Conservation (phyloP, 2,888 invertebrate species). For the Notodonta ziczac region DNA sequence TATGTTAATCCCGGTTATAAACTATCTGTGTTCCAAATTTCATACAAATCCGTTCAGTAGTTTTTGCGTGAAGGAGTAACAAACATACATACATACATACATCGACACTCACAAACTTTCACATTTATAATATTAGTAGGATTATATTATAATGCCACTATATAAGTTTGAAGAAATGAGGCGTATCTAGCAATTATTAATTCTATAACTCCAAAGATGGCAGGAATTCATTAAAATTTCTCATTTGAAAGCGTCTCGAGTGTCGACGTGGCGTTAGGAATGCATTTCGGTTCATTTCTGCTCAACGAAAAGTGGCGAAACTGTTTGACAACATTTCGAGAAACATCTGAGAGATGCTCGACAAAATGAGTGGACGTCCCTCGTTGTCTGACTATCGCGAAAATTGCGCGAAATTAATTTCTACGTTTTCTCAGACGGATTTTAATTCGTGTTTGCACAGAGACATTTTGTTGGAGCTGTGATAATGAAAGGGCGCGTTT, state of each 20-base stretch:
- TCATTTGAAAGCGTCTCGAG: constrained; percentile 53
- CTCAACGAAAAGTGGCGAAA: constrained; percentile 10
- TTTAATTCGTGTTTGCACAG: neutral
- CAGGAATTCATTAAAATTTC: constrained; percentile 67
- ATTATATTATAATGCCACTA: too few relatives aligned
- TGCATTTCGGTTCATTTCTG: constrained; percentile 33
- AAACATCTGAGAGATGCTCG: neutral
- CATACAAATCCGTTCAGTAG: too few relatives aligned
- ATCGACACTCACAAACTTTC: too few relatives aligned
- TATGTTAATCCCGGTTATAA: too few relatives aligned
- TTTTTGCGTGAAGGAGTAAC: too few relatives aligned
- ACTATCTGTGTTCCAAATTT: too few relatives aligned
- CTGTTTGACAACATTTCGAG: constrained; percentile 7
- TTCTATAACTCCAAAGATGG: constrained; percentile 38
- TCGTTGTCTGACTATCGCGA: neutral
- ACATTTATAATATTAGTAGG: too few relatives aligned
- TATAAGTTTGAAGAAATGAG: neutral
- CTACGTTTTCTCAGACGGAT: neutral
- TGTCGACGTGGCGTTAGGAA: constrained; percentile 31
- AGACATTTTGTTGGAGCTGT: neutral
- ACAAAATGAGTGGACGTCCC: neutral
- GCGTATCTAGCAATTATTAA: constrained; percentile 29
- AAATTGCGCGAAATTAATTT: neutral
- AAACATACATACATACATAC: too few relatives aligned
- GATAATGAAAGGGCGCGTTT: neutral